These are phyloP conservation scores for Drosophila emarginata DNA, from an alignment of 2,888 invertebrate genomes.

Conservation along the genomic window DNA sequence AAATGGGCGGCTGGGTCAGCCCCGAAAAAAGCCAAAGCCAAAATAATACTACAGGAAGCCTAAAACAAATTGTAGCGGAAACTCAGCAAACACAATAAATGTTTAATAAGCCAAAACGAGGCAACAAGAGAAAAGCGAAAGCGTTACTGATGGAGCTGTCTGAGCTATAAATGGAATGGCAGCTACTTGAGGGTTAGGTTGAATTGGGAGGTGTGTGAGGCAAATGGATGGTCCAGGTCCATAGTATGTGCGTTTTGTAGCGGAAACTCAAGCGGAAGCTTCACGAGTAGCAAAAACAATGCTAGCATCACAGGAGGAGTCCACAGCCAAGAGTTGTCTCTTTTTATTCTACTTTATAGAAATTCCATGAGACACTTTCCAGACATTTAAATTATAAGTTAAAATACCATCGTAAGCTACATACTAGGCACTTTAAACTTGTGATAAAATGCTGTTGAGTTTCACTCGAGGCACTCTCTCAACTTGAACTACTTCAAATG, in stretches of 20 bases:
- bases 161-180: not conserved
- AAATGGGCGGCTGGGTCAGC: constrained; percentile 4
- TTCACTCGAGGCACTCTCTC: constrained; percentile 22
- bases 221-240: constrained; percentile 5
- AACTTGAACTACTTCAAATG: constrained; percentile 21
- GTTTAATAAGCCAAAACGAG: constrained; percentile 73
- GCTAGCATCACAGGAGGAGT: not conserved
- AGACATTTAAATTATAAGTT: constrained; percentile 41
- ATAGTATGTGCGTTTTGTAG: constrained; percentile 32
- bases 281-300: constrained; percentile 41
- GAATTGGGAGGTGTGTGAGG: not conserved
- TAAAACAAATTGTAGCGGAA: constrained; percentile 74
- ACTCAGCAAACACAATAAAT: constrained; percentile 73
- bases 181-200: not conserved
- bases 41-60: constrained; percentile 52
- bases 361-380: constrained; percentile 43
- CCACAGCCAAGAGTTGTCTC: constrained; percentile 27
- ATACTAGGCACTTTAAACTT: constrained; percentile 18
- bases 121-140: constrained; percentile 29
- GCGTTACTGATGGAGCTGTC: constrained; percentile 29
- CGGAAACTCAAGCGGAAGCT: constrained; percentile 66
- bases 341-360: constrained; percentile 35
- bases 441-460: constrained; percentile 31
- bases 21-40: constrained; percentile 33
- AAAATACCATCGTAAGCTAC: constrained; percentile 1